Evolutionary conservation across 2,888 invertebrate species (phyloP), one percentile per base, ranked within the genome.

Genomic region (Netelia melanura): DNA sequence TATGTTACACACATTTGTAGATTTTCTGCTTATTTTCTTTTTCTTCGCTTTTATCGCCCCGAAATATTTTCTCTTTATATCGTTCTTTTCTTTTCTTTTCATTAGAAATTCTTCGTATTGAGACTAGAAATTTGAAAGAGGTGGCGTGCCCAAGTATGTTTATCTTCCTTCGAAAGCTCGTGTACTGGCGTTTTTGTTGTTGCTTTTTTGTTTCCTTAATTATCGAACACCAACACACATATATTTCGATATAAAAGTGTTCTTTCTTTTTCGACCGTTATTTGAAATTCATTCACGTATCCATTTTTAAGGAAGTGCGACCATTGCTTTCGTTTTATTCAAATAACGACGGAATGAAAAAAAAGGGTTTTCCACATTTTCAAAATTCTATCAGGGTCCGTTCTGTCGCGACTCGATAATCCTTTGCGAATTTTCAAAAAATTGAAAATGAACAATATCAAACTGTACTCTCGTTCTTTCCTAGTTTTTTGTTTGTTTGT

Each of bases 81-180:
- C 72, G 30, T 17, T 30, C 44, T 38, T 44, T 25, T 44, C 11
- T 44, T 17, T 48, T 48, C 3, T 48, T 25, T 48, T 48, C 14
- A 11, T 48, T 64, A 58, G 75, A 75, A 80, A 80, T 83, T 70
- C 43, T 79, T 38, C 21, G 52, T 61, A 64, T 62, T 62, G 85
- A 83, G 80, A 71, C 76, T 85, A 76, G 76, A 76, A 84, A 81
- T 81, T 84, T 72, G 23, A 75, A 75, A 70, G 56, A 58, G 64
- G 58, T 77, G 17, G 65, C 58, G 58, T 44, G 76, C 56, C 75
- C 75, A 81, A 62, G 61, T 62, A 70, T 79, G 70, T 54, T 75
- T 62, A 65, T 62, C 79, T 64, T 23, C 44, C 61, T 52, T 10
- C 68, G 62, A 74, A 70, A 65, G 58, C 48, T 58, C 61, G 52